Evolutionary conservation across 2,888 invertebrate genomes (phyloP).

Genomic region (Zaprionus obscuricornis): DNA sequence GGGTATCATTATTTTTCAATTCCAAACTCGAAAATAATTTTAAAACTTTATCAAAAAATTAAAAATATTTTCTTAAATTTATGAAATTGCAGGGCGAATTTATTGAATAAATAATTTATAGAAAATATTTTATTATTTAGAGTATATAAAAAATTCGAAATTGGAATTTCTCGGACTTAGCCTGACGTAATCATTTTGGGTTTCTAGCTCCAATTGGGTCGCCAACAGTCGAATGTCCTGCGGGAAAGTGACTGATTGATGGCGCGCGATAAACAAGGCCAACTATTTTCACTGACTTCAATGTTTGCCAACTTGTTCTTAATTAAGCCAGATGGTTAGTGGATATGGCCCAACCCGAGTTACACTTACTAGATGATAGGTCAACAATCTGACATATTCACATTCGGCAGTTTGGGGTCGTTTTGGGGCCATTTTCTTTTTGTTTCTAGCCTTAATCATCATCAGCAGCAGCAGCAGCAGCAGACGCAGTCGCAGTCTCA

Average conservation of each 20-base stretch:
- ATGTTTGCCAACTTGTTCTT: slow-evolving; percentile 72
- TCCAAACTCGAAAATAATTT: too few relatives aligned
- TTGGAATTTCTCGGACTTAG: not conserved
- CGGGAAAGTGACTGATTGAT: slow-evolving; percentile 64
- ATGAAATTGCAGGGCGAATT: too few relatives aligned
- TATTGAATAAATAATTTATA: too few relatives aligned
- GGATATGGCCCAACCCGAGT: slow-evolving; percentile 19
- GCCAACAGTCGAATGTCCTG: slow-evolving; percentile 51
- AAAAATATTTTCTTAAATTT: too few relatives aligned
- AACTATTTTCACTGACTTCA: slow-evolving; percentile 67
- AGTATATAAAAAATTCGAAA: slow-evolving; percentile 18
- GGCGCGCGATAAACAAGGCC: slow-evolving; percentile 72
- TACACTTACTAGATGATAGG: slow-evolving; percentile 39
- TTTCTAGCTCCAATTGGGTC: slow-evolving; percentile 42
- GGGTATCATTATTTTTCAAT: not conserved
- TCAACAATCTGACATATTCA: slow-evolving; percentile 56
- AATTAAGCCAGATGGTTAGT: slow-evolving; percentile 69
- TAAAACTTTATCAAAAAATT: too few relatives aligned
- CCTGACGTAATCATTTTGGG: slow-evolving; percentile 38
- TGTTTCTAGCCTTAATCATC: slow-evolving; percentile 59
- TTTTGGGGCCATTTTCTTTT: slow-evolving; percentile 55
- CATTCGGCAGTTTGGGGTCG: not conserved
- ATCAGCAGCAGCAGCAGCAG: too few relatives aligned
- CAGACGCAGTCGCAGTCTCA: too few relatives aligned
- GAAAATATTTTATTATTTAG: not conserved